Evolutionary conservation across 2,113 vertebrate species (phyloP), one percentile per base, ranked within the genome.

Genomic region (Seriola rivoliana): DNA sequence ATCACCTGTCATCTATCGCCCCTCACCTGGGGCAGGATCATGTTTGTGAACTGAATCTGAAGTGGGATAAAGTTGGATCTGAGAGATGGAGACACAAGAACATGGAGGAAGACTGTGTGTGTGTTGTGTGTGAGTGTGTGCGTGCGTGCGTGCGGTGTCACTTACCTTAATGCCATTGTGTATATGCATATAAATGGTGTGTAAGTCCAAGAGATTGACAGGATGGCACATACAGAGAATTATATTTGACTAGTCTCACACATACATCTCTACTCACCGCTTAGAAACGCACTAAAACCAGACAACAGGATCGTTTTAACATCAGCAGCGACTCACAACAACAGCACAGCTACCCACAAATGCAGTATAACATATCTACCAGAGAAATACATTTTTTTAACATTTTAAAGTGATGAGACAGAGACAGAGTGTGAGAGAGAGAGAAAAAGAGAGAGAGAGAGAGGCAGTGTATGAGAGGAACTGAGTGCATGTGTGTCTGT

Each of bases 341-440:
- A 65, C 78, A 74, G 84, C 85, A 86, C 84, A 88, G 82, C 90
- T 86, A 55, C 72, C 71, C 75, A 16, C 77, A 80, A 67, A 90
- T 75, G 71, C 82, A 90, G 80, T 85, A 82, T 58, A 85, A 80
- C 87, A 88, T 85, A 91, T 88, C 85, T 86, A 79, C 71, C 75
- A 77, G 86, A 86, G 83, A 92, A 70, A 66, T 19, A 71, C 67
- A 46, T 44, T 79, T 80, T 80, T 86, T 76, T 55, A 71, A 78
- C 63, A 58, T 82, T 81, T 81, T 81, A 80, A 84, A 63, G 63
- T 70, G 57, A 60, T 0, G 3, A 9, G 57, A 48, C 6, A 6
- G 34, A 34, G 34, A 36, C 34, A 36, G 4, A 6, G 34, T 34
- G 34, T 36, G 34, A 16, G 3, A 9, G 25, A 25, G 25, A 25